A percentile compares a stretch with the other conserved stretches of the same genome.
phyloP scores from a whole-genome alignment of 1,140 invertebrate genomes.

The Nephila pilipes region DNA sequence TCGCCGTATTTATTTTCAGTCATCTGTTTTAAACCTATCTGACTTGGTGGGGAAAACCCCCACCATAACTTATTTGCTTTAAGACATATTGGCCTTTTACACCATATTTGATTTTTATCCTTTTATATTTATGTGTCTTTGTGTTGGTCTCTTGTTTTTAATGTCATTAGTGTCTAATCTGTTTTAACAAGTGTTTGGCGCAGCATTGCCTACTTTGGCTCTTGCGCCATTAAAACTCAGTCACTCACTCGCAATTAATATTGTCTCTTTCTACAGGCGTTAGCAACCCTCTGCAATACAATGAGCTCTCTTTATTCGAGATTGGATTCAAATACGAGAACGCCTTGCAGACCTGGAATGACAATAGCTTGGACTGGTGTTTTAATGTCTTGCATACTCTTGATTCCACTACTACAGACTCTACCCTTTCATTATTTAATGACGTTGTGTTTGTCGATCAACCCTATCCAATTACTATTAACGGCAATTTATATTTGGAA shows the following conservation, averaged over 20 bases:
- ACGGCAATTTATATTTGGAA: slow-evolving; percentile 62
- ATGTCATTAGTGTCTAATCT: no score
- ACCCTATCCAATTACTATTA: slow-evolving; percentile 44
- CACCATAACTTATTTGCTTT: no score
- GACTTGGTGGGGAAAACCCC: no score
- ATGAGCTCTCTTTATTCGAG: slow-evolving; percentile 50
- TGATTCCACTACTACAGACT: not conserved
- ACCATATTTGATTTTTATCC: no score
- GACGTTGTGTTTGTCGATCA: slow-evolving; percentile 68
- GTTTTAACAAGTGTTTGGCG: no score
- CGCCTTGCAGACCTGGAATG: slow-evolving; percentile 36
- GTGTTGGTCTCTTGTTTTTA: no score
- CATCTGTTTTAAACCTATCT: no score
- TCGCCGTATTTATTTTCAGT: no score
- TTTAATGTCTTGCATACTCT: slow-evolving; percentile 16
- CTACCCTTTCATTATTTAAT: not conserved
- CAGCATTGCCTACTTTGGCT: no score
- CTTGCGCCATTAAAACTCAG: no score
- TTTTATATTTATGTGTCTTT: no score
- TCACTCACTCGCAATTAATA: not conserved
- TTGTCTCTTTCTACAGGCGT: slow-evolving; percentile 68
- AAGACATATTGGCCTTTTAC: no score
- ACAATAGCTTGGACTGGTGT: slow-evolving; percentile 69
- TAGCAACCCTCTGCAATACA: slow-evolving; percentile 14
- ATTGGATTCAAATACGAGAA: slow-evolving; percentile 72